Evolutionary conservation across 2,888 invertebrate species (phyloP), one percentile per base, ranked within the genome.

Genomic region (Seira sanloemensis): DNA sequence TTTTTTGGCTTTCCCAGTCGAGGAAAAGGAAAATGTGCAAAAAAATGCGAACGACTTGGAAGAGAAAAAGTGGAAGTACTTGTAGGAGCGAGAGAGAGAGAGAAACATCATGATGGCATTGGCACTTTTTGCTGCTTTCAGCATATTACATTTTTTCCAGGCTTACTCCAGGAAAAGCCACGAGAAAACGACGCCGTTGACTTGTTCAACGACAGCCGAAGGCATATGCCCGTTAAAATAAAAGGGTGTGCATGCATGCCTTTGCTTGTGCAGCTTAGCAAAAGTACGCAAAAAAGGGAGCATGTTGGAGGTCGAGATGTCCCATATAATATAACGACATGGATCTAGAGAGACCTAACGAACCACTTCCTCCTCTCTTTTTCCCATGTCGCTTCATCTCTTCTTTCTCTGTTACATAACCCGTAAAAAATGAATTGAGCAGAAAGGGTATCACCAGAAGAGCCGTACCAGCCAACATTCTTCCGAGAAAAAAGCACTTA

Each of bases 281-380:
- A 58, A 58, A 21, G 71, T 16, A 72, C 2, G 21, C 27, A 37
- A 50, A 76, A 46, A 78, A 78, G 66, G 71, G 78, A 75, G 74
- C 75, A 78, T 78, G 78, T 84, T 84, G 84, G 84, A 84, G 84
- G 84, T 84, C 75, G 84, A 84, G 78, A 78, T 84, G 84, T 84
- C 84, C 84, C 84, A 84, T 84, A 84, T 84, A 84, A 84, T 84
- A 84, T 84, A 84, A 84, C 78, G 84, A 78, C 78, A 21, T 84
- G 75, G 78, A 84, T 78, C 84, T 74, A 84, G 74, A 78, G 78
- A 78, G 78, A 84, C 78, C 84, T 74, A 78, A 78, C 84, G 84
- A 74, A 78, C 84, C 78, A 84, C 84, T 84, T 84, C 78, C 84
- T 78, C 68, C 23, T 78, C 54, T 65, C 27, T 69, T 46, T 69